phyloP scores from a whole-genome alignment of 2,888 invertebrate genomes.

The Ischnura elegans region DNA sequence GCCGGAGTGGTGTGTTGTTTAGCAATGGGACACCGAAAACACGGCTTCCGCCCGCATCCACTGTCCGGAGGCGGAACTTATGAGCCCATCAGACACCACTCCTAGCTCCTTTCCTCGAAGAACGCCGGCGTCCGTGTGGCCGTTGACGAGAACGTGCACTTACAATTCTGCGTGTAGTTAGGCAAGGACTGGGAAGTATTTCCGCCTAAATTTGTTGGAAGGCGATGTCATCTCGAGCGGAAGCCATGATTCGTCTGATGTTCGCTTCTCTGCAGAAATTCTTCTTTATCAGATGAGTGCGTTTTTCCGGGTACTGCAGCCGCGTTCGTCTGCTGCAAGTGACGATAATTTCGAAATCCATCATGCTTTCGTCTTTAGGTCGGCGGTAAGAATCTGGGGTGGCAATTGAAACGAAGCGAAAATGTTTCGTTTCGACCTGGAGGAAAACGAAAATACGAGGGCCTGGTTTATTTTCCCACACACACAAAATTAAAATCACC shows the following conservation, averaged over 20 bases:
- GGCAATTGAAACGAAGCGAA: no score
- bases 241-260: background rate
- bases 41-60: background rate
- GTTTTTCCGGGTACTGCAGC: no score
- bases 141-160: constrained; percentile 7
- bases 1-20: background rate
- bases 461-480: no score
- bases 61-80: background rate
- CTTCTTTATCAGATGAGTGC: no score
- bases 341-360: no score
- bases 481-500: no score
- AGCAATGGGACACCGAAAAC: background rate
- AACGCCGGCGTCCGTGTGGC: background rate
- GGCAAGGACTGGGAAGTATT: background rate
- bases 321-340: no score
- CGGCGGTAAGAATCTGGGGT: no score
- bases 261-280: no score
- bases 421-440: no score
- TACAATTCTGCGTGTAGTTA: background rate
- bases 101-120: background rate
- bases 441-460: no score
- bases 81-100: background rate
- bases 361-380: no score
- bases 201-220: constrained; percentile 20
- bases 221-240: constrained; percentile 17